A percentile compares a stretch with the other conserved stretches of the same genome.
phyloP scores from a whole-genome alignment of 2,113 vertebrate genomes.

The Leiothrix lutea region DNA sequence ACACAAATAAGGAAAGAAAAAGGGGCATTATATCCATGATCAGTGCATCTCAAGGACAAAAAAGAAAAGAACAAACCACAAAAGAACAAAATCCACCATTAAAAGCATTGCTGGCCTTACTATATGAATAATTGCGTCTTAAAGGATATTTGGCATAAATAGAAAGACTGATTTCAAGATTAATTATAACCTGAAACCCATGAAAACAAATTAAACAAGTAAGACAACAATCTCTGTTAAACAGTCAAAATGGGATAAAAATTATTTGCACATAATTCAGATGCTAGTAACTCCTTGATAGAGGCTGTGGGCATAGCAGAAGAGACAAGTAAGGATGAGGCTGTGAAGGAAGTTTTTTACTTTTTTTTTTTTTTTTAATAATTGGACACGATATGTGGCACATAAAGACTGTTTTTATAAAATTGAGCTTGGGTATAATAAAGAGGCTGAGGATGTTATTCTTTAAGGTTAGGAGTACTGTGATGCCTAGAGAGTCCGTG shows the following conservation, averaged over 20 bases:
- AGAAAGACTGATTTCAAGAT: neutral
- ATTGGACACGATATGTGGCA: neutral
- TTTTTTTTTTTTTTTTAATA: neutral
- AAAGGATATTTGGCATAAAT: neutral
- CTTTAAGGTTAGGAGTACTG: neutral
- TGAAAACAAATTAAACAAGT: neutral
- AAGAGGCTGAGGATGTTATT: neutral
- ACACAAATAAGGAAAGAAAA: neutral
- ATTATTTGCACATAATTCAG: neutral
- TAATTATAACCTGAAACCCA: neutral
- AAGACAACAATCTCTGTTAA: neutral
- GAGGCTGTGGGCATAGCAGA: neutral
- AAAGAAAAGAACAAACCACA: accelerated
- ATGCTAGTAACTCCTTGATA: neutral
- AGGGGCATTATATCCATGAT: neutral
- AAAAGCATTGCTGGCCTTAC: neutral
- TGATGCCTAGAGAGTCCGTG: accelerated
- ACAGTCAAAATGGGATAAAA: neutral
- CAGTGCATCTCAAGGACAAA: neutral
- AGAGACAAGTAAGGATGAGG: neutral
- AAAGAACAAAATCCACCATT: neutral
- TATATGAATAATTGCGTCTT: neutral
- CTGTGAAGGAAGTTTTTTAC: neutral
- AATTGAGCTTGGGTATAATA: neutral
- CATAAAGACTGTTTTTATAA: neutral